phyloP scores from a whole-genome alignment of 2,888 invertebrate species.

The Pristionchus fissidentatus region DNA sequence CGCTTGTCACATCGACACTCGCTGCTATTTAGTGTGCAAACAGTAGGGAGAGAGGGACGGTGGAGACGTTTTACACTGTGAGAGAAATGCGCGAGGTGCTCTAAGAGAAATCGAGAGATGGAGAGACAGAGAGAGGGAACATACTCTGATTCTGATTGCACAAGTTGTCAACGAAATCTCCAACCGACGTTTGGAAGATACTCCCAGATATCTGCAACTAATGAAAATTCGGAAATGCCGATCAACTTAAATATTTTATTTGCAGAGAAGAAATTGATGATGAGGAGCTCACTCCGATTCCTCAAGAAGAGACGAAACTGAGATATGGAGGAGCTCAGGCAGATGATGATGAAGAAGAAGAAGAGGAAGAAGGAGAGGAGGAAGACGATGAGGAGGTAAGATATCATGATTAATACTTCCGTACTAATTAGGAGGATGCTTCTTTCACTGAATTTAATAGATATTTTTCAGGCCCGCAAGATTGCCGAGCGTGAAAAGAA shows the following conservation, averaged over 20 bases:
- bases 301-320: slow-evolving; percentile 50
- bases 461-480: slow-evolving; percentile 82
- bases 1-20: slow-evolving; percentile 36
- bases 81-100: slow-evolving; percentile 18
- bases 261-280: slow-evolving; percentile 25
- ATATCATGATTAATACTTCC: not conserved
- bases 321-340: slow-evolving; percentile 61
- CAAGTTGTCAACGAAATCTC: slow-evolving; percentile 22
- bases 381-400: slow-evolving; percentile 51
- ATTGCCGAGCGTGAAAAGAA: slow-evolving; percentile 97
- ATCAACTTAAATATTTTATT: no score
- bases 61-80: slow-evolving; percentile 31
- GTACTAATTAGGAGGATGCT: not conserved
- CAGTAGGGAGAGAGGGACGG: slow-evolving; percentile 9
- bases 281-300: not conserved
- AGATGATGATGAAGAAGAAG: slow-evolving; percentile 51
- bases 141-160: slow-evolving; percentile 31
- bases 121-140: no score
- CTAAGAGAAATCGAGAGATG: not conserved
- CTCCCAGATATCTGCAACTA: no score
- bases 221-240: no score
- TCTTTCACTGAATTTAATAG: no score
- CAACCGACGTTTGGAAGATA: no score
- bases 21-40: slow-evolving; percentile 2
- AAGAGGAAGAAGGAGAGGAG: slow-evolving; percentile 60